phyloP scores from a whole-genome alignment of 2,113 vertebrate genomes.

The Choloepus hoffmanni region DNA sequence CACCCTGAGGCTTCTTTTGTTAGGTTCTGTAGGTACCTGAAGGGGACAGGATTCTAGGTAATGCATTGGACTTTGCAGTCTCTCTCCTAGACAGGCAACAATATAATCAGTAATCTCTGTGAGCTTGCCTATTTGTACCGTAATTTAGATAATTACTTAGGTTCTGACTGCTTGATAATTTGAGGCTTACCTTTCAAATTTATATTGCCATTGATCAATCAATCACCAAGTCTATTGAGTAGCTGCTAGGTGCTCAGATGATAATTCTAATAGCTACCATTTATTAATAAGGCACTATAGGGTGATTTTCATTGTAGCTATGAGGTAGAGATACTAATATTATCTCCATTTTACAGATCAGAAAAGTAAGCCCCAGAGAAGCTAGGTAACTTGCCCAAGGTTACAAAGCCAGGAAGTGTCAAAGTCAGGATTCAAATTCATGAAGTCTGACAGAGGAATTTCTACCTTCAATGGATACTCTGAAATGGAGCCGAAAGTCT shows the following conservation, averaged over 20 bases:
- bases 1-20: background rate
- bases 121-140: background rate
- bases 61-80: background rate
- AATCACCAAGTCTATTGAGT: background rate
- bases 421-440: background rate
- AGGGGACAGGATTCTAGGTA: background rate
- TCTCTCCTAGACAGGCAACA: background rate
- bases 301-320: background rate
- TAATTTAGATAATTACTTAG: slow-evolving; percentile 19
- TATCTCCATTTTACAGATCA: slow-evolving; percentile 61
- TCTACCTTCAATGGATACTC: background rate
- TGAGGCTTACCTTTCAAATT: slow-evolving; percentile 18
- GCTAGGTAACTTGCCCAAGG: background rate
- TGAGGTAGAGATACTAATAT: background rate
- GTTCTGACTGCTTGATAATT: background rate
- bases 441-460: slow-evolving; percentile 58
- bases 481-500: background rate
- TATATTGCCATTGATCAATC: background rate
- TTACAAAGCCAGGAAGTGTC: background rate
- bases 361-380: slow-evolving; percentile 42
- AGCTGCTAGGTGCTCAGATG: background rate
- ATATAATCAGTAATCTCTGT: background rate
- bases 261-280: background rate
- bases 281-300: background rate
- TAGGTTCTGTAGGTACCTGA: background rate